Conservation (phyloP, 1,140 invertebrate species). For the Andricus grossulariae region DNA sequence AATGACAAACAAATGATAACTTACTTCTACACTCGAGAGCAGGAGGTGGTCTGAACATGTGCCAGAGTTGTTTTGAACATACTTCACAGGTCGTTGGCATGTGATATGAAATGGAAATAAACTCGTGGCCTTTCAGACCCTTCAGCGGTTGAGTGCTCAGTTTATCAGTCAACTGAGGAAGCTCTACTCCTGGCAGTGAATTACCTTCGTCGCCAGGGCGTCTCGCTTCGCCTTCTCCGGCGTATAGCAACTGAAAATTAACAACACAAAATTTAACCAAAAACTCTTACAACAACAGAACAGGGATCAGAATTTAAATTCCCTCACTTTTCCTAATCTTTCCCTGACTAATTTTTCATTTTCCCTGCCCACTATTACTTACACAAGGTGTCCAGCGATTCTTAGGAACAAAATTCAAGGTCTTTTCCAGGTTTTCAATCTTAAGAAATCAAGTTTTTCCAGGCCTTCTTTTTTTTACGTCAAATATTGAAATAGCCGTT, state of each 20-base stretch:
- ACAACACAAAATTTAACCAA: constrained; percentile 32
- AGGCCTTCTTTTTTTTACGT: too few species aligned
- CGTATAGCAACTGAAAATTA: constrained; percentile 85
- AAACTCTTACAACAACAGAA: constrained; percentile 32
- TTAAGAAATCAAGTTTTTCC: too few species aligned
- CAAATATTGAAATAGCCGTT: too few species aligned
- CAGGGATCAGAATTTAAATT: neutral
- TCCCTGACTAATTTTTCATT: too few species aligned
- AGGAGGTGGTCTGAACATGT: constrained; percentile 96
- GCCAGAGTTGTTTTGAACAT: constrained; percentile 97
- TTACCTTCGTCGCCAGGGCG: constrained; percentile 85
- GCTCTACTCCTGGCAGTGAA: constrained; percentile 68
- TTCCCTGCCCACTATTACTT: too few species aligned
- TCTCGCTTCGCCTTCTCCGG: constrained; percentile 94
- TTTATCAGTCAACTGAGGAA: constrained; percentile 79
- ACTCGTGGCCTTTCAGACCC: constrained; percentile 97
- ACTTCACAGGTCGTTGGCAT: constrained; percentile 99
- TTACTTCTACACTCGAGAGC: constrained; percentile 96
- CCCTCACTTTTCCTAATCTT: too few species aligned
- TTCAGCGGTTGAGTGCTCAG: constrained; percentile 90
- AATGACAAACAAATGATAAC: constrained; percentile 62
- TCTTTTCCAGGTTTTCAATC: too few species aligned
- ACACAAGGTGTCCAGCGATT: too few species aligned
- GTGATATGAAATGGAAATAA: constrained; percentile 96
- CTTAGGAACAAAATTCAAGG: too few species aligned